Conservation (phyloP, 2,797 vertebrate genomes). For the Pelochelys cantorii region DNA sequence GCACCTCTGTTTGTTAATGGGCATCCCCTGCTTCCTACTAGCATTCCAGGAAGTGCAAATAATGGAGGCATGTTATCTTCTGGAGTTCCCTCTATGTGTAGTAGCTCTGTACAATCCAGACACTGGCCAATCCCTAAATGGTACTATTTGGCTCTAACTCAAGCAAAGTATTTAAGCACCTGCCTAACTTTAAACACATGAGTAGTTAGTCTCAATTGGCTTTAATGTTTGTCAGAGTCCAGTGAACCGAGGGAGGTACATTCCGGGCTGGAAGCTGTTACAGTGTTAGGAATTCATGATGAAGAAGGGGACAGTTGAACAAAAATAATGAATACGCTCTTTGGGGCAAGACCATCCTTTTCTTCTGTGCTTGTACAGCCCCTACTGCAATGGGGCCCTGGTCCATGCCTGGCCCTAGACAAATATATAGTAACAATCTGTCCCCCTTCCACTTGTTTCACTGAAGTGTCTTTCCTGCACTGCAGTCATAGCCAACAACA, state of each 20-base stretch:
- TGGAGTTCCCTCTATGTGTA: background rate
- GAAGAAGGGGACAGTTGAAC: constrained; percentile 30
- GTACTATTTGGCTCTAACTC: background rate
- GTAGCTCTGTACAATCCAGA: background rate
- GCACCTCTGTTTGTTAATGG: background rate
- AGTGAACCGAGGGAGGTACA: background rate
- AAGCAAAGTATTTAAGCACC: background rate
- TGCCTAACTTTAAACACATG: background rate
- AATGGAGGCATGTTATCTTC: background rate
- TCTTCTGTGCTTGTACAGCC: background rate
- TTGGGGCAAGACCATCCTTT: background rate
- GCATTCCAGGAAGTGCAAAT: background rate
- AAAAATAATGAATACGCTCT: background rate
- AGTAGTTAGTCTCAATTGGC: background rate
- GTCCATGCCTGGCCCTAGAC: background rate
- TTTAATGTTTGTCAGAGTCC: background rate
- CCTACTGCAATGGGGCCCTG: background rate
- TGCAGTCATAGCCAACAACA: constrained; percentile 62
- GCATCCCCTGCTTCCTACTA: background rate
- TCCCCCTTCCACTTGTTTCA: constrained; percentile 43
- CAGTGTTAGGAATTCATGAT: constrained; percentile 26
- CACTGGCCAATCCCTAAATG: background rate
- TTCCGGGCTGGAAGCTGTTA: background rate
- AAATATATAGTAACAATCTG: background rate
- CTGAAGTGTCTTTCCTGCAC: background rate